Evolutionary conservation across 1,140 invertebrate genomes (phyloP).

Genomic region (Drosophila eugracilis): DNA sequence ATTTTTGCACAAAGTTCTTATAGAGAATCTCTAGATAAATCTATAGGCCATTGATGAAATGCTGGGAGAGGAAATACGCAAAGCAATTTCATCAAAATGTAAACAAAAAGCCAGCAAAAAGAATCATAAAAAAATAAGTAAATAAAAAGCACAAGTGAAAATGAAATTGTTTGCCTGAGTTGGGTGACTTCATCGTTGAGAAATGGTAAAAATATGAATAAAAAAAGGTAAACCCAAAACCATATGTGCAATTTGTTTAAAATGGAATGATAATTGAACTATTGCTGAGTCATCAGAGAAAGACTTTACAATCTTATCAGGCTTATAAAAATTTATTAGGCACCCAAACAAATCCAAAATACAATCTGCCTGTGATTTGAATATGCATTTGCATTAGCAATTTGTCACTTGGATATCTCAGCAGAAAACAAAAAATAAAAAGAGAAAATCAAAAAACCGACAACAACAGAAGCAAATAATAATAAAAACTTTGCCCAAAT

Average conservation of each 20-base stretch:
- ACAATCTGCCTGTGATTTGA: constrained; percentile 9
- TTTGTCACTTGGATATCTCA: constrained; percentile 51
- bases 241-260: constrained; percentile 25
- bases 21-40: constrained; percentile 2
- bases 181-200: constrained; percentile 41
- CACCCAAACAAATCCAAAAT: constrained; percentile 34
- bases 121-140: constrained; percentile 40
- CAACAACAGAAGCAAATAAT: constrained; percentile 51
- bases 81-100: constrained; percentile 16
- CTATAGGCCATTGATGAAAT: constrained; percentile 12
- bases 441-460: constrained; percentile 22
- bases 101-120: constrained; percentile 29
- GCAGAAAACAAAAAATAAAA: no score
- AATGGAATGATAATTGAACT: constrained; percentile 28
- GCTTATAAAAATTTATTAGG: constrained; percentile 8
- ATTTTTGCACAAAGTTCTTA: constrained; percentile 10
- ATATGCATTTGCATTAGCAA: constrained; percentile 62
- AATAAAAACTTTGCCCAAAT: constrained; percentile 74
- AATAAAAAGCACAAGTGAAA: constrained; percentile 45
- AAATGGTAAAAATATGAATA: constrained; percentile 21
- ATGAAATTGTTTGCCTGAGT: constrained; percentile 16
- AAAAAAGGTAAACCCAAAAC: constrained; percentile 21
- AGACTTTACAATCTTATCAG: constrained; percentile 13
- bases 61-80: constrained; percentile 6
- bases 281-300: constrained; percentile 20